Evolutionary conservation across 2,113 vertebrate genomes (phyloP), one percentile per base, ranked within the genome.

Genomic region (Octodon degus): DNA sequence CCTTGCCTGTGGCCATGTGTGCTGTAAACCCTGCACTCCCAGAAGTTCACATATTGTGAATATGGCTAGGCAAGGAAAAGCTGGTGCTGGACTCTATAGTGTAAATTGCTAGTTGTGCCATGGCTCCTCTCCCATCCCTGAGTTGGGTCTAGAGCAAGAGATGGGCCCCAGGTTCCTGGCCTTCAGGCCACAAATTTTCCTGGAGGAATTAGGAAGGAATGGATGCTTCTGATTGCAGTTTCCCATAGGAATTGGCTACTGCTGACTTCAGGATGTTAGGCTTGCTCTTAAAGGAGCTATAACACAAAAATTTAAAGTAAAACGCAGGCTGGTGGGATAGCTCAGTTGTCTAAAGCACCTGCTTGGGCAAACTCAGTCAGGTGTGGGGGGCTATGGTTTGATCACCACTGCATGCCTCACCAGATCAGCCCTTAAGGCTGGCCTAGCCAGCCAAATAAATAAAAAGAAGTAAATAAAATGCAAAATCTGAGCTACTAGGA

Each of bases 271-370:
- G 11, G 34, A 50, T 20, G 63, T 76, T 94, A 50, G 86, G 24
- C 25, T 82, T 84, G 40, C 27, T 96, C 63, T 92, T 10, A 32
- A 63, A 97, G 79, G 63, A 94, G 5, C 40, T 81, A 3, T 55
- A 79, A 82, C 27, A 76, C 47, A 70, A 58, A 94, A 60, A 96
- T 50, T 58, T 76, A 92, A 65, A 68, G 53, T 17, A 43, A 34
- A 25, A 81, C 27, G 17, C 43, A 82, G 50, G 50, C 50, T 50
- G 50, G 50, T 1, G 11, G 50, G 50, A 10, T 50, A 50, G 50
- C 50, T 50, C 50, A 50, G 50, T 50, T 50, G 50, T 50, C 50
- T 50, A 50, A 50, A 50, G 50, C 11, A 50, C 50, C 50, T 50
- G 50, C 50, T 50, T 50, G 11, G 50, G 50, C 50, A 50, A 50